phyloP scores from a whole-genome alignment of 1,140 invertebrate genomes.

The Grapholita molesta region DNA sequence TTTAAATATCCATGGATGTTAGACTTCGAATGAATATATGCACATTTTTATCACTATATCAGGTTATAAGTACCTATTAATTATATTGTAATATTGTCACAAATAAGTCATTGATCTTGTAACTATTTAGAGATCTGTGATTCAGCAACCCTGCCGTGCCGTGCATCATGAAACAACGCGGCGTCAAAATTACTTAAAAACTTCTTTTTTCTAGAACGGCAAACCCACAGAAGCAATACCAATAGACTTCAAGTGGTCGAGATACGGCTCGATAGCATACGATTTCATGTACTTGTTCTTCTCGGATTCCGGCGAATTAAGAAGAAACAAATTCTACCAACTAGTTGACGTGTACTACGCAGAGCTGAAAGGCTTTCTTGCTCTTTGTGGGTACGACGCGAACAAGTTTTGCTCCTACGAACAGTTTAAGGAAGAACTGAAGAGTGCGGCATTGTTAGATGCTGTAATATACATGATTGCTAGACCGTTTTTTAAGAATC shows the following conservation, averaged over 20 bases:
- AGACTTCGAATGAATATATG: no score
- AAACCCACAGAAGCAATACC: neutral
- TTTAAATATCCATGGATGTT: no score
- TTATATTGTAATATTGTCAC: no score
- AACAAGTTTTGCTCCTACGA: conserved; percentile 1
- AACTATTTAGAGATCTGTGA: no score
- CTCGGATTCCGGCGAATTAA: neutral
- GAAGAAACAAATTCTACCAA: neutral
- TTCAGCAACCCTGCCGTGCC: no score
- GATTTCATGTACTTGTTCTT: conserved; percentile 2
- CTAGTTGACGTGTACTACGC: neutral
- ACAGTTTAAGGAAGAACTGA: neutral
- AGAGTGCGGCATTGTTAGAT: neutral
- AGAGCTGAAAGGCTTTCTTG: neutral
- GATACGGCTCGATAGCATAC: neutral
- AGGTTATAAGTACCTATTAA: no score
- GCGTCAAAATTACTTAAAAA: no score
- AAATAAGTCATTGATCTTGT: no score
- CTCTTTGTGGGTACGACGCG: neutral
- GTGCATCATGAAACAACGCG: no score
- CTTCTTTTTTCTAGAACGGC: conserved; percentile 1
- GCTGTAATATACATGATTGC: neutral
- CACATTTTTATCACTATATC: no score
- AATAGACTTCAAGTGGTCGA: neutral
- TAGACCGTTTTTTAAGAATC: neutral